Percentiles rank a stretch among this genome's conserved stretches.
phyloP scores from a whole-genome alignment of 2,113 vertebrate genomes.

The Galemys pyrenaicus region DNA sequence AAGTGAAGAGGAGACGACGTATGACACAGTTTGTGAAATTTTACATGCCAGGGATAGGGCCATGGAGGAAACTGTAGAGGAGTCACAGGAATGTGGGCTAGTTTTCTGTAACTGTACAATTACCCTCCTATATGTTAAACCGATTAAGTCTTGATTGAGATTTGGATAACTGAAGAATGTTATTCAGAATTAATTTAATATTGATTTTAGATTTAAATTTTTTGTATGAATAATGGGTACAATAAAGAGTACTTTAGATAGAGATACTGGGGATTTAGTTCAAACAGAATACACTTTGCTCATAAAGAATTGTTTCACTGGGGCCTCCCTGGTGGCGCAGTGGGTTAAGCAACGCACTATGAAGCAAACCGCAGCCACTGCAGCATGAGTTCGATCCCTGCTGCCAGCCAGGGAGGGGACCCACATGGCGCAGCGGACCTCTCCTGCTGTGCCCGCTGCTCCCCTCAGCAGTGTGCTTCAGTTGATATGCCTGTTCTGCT shows the following conservation, averaged over 20 bases:
- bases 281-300: constrained; percentile 11
- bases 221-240: neutral
- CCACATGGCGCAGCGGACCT: no score
- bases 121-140: neutral
- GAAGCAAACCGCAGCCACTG: no score
- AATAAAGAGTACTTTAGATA: no score
- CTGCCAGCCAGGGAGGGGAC: no score
- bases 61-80: neutral
- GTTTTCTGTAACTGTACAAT: neutral
- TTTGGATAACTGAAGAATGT: neutral
- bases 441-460: no score
- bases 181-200: neutral
- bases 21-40: neutral
- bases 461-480: no score
- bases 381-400: no score
- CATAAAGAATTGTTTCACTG: constrained; percentile 25
- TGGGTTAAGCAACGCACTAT: no score
- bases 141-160: neutral
- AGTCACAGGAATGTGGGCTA: neutral
- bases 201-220: neutral
- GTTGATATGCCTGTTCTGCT: no score
- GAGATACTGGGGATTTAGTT: neutral
- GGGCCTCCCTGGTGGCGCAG: no score
- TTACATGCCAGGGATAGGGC: neutral
- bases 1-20: neutral